Percentiles rank a stretch among this genome's conserved stretches.
Evolutionary conservation across 2,113 vertebrate genomes (phyloP).

Genomic region (Struthidea cinerea): DNA sequence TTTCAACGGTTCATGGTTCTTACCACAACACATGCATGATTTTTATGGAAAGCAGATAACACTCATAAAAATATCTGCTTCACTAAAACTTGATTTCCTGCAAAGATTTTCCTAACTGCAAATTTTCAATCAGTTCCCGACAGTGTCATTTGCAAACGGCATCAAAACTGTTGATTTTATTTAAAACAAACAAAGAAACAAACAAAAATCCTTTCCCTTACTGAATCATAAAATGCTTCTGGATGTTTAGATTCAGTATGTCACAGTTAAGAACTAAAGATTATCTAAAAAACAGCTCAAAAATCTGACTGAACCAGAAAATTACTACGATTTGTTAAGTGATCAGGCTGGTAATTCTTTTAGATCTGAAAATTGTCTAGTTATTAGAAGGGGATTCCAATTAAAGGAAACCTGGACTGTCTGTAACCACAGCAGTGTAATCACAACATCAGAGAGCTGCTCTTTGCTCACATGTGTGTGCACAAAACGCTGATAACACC

Average conservation of each 20-base stretch:
- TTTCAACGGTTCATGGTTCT: background rate
- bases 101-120: background rate
- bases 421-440: background rate
- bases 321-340: background rate
- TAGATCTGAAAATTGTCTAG: background rate
- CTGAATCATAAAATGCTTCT: background rate
- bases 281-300: background rate
- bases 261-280: background rate
- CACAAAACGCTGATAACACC: background rate
- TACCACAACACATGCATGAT: background rate
- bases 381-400: background rate
- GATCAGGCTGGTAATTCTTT: background rate
- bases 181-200: background rate
- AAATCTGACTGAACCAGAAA: background rate
- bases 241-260: background rate
- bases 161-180: background rate
- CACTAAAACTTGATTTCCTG: background rate
- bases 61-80: conserved; percentile 22
- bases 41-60: conserved; percentile 40
- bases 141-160: background rate
- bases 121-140: conserved; percentile 5
- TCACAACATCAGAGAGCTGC: background rate
- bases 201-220: background rate
- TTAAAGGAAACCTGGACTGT: background rate
- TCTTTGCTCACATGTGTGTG: rapidly evolving